A percentile compares a stretch with the other conserved stretches of the same genome.
phyloP scores from a whole-genome alignment of 2,888 invertebrate species.

The Salticus scenicus region DNA sequence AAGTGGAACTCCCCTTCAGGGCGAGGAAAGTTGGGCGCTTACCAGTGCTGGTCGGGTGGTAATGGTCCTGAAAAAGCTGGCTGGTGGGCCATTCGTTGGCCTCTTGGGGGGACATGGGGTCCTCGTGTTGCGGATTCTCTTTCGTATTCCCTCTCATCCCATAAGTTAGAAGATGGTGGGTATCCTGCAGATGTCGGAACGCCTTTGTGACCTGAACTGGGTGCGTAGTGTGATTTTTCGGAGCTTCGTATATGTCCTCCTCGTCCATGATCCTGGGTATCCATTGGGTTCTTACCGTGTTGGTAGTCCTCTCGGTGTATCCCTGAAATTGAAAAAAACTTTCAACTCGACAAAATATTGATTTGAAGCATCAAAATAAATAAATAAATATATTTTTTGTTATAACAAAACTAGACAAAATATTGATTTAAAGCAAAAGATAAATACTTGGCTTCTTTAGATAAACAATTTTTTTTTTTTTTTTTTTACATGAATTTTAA shows the following conservation, averaged over 20 bases:
- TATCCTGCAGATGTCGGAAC: conserved; percentile 37
- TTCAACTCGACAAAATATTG: conserved; percentile 19
- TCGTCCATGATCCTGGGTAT: conserved; percentile 29
- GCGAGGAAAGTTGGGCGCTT: conserved; percentile 58
- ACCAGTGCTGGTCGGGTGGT: conserved; percentile 52
- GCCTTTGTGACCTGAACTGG: conserved; percentile 30
- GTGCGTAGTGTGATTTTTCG: conserved; percentile 48
- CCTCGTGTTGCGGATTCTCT: conserved; percentile 38
- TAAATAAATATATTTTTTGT: no score
- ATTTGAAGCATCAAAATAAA: no score
- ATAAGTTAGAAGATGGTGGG: conserved; percentile 43
- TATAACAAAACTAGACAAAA: no score
- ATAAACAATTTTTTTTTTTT: no score
- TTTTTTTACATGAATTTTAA: no score
- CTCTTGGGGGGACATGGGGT: conserved; percentile 60
- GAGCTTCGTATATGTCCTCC: conserved; percentile 27
- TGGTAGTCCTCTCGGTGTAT: conserved; percentile 47
- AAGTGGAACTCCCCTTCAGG: conserved; percentile 30
- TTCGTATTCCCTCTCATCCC: conserved; percentile 56
- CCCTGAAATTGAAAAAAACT: conserved; percentile 39
- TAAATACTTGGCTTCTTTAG: neutral
- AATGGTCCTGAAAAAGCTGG: conserved; percentile 49
- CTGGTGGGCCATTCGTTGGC: conserved; percentile 47
- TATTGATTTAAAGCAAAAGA: neutral
- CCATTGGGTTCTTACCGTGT: conserved; percentile 40